Percentiles rank a stretch among this genome's conserved stretches.
phyloP scores from a whole-genome alignment of 2,113 vertebrate species.

The Cyprinodon brontotheroides region DNA sequence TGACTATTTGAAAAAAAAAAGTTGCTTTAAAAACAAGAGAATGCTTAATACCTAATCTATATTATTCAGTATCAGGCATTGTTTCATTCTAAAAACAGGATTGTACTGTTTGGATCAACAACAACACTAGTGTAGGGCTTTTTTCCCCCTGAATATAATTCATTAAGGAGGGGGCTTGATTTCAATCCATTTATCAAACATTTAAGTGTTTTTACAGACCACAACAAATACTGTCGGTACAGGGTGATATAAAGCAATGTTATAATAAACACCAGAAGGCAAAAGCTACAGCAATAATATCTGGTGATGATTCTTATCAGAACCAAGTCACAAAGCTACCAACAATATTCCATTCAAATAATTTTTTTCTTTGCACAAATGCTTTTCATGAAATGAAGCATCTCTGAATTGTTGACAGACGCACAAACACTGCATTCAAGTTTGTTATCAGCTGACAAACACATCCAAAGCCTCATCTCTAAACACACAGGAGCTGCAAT shows the following conservation, averaged over 20 bases:
- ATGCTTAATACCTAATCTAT: background rate
- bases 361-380: background rate
- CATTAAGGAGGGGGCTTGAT: background rate
- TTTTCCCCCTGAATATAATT: background rate
- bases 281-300: background rate
- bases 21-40: background rate
- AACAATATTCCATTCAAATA: background rate
- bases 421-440: conserved; percentile 8
- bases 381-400: conserved; percentile 3
- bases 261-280: background rate
- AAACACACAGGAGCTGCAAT: conserved; percentile 46
- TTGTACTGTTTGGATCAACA: background rate
- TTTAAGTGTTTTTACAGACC: background rate
- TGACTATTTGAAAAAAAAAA: background rate
- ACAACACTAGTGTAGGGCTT: background rate
- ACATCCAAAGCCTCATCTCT: conserved; percentile 32
- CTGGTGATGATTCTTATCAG: conserved; percentile 4
- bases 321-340: background rate
- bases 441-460: background rate
- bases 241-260: background rate
- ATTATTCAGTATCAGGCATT: background rate
- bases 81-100: background rate
- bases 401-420: background rate
- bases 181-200: no score
- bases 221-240: background rate